Percentiles rank a stretch among this genome's conserved stretches.
Evolutionary conservation across 2,797 vertebrate species (phyloP).

Genomic region (Acrocephalus scirpaceus): DNA sequence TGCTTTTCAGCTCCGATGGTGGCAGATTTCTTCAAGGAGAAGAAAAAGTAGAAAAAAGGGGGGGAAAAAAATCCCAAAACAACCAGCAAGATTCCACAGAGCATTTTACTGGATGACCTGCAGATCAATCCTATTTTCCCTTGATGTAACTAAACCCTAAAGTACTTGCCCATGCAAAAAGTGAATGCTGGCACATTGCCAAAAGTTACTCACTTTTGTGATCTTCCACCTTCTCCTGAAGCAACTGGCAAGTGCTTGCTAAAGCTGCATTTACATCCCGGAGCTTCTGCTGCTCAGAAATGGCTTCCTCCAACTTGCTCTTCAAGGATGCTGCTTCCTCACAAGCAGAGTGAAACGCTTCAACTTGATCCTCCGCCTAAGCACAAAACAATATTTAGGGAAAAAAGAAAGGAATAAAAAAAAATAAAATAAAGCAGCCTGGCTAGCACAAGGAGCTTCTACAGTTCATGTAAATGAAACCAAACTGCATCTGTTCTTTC

Average conservation of each 20-base stretch:
- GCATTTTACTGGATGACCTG: not conserved
- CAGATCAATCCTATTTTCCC: not conserved
- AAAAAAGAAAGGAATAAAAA: not conserved
- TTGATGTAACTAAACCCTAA: not conserved
- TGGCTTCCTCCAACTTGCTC: slow-evolving; percentile 66
- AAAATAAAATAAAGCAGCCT: not conserved
- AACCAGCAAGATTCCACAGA: not conserved
- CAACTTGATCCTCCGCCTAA: slow-evolving; percentile 53
- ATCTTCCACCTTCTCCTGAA: slow-evolving; percentile 54
- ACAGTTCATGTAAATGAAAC: slow-evolving; percentile 40
- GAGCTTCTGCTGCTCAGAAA: slow-evolving; percentile 57
- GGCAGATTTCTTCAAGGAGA: not conserved
- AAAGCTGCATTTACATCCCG: slow-evolving; percentile 42
- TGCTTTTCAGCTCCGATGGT: not conserved
- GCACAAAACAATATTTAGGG: not conserved
- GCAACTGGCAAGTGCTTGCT: slow-evolving; percentile 18
- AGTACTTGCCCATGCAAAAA: not conserved
- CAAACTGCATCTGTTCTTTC: slow-evolving; percentile 68
- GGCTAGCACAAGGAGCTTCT: not conserved
- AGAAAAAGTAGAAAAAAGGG: fast-evolving
- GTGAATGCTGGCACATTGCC: not conserved
- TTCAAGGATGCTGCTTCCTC: slow-evolving; percentile 34
- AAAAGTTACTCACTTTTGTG: slow-evolving; percentile 73
- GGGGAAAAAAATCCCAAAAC: fast-evolving
- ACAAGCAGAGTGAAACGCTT: slow-evolving; percentile 3